Evolutionary conservation across 2,113 vertebrate genomes (phyloP), one percentile per base, ranked within the genome.

Genomic region (Arenaria interpres): DNA sequence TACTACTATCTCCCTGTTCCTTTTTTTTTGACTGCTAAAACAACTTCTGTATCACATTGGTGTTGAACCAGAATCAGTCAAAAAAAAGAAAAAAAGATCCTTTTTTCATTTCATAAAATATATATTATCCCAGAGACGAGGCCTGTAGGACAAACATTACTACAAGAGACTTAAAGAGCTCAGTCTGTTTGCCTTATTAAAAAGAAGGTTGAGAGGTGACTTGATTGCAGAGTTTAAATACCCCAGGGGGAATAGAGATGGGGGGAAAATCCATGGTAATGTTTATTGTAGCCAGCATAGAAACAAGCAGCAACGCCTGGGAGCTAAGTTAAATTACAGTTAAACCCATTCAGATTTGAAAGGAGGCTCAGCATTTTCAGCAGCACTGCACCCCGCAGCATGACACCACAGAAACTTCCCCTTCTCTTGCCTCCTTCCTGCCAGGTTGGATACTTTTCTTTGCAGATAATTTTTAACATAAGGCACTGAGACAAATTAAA

Each of bases 51-150:
- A 53, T 48, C 9, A 24, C 4, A n/a, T 2, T 18, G 10, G 20
- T 39, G 3, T 67, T 48, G 64, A 77, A 78, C 1, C 1, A 73
- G 7, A 51, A 45, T 50, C 2, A 7, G 7, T 39, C 0, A 13
- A 25, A 51, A 35, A 62, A 30, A 12, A 27, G 7, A 25, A 18
- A 64, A n/a, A 6, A 12, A 17, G 2, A 5, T 30, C 0, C 1
- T 12, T 4, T 51, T 79, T 45, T 33, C 0, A 10, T 81, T 45
- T 78, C 6, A 32, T 59, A 32, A 82, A 78, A 75, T 68, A 72
- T 25, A 10, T 59, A 45, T 19, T 45, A 39, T 64, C 16, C 25
- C 9, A 27, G 10, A 48, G 24, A 76, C 35, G 4, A 77, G 16
- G 18, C 15, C 45, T 86, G 16, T 13, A 88, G 53, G 39, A 68